Percentiles rank a stretch among this genome's conserved stretches.
phyloP scores from a whole-genome alignment of 2,888 invertebrate species.

The Trissolcus brochymenae region DNA sequence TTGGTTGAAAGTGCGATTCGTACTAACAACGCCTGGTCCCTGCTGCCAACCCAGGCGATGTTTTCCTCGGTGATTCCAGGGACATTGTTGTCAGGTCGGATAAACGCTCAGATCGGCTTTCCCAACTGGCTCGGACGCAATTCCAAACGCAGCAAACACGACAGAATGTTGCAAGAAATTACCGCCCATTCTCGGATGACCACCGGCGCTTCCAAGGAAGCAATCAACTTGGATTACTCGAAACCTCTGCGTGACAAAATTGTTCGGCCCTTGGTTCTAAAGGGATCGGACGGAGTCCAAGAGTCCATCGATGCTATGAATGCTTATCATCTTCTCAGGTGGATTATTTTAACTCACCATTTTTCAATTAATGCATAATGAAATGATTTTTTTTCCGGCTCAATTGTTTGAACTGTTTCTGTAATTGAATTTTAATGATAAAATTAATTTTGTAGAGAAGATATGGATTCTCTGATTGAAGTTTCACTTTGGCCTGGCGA shows the following conservation, averaged over 20 bases:
- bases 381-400: no score
- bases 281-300: constrained; percentile 84
- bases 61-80: constrained; percentile 95
- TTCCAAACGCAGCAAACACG: constrained; percentile 88
- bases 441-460: constrained; percentile 81
- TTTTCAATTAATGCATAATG: no score
- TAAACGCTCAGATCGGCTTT: constrained; percentile 89
- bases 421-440: no score
- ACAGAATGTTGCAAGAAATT: constrained; percentile 78
- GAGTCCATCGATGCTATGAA: constrained; percentile 85
- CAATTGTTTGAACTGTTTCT: no score
- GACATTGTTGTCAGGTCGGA: constrained; percentile 86
- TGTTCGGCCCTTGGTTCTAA: constrained; percentile 84
- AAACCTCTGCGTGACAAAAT: constrained; percentile 86
- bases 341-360: constrained; percentile 1
- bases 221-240: constrained; percentile 93
- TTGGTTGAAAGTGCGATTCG: constrained; percentile 89
- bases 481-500: constrained; percentile 89
- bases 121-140: constrained; percentile 98
- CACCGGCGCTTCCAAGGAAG: constrained; percentile 81
- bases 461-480: constrained; percentile 92
- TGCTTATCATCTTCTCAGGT: constrained; percentile 86
- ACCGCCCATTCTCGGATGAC: constrained; percentile 69
- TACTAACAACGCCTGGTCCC: constrained; percentile 87
- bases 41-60: constrained; percentile 92